Evolutionary conservation across 2,888 invertebrate genomes (phyloP), one percentile per base, ranked within the genome.

Genomic region (Diarsia brunnea): DNA sequence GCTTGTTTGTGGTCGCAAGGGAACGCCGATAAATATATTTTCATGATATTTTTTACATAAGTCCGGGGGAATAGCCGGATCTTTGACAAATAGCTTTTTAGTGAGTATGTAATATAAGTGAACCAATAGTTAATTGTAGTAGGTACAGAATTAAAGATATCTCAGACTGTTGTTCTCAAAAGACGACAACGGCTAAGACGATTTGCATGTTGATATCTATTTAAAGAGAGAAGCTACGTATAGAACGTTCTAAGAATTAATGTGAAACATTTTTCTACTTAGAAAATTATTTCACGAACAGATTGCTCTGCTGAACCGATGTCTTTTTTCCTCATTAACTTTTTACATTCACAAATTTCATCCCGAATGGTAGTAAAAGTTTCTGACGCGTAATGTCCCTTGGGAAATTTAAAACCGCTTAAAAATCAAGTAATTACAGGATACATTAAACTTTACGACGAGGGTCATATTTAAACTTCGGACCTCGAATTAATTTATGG

Each of bases 351-450:
- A 65, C 67, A 75, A 85, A 81, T 81, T 87, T 60, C 74, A 73
- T 82, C 61, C 60, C 38, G 51, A 64, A 77, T 69, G 38, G 67
- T 51, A 66, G 51, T 77, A 63, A 86, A 87, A 83, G 72, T 85
- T 73, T 74, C 64, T 65, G 72, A 76, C 53, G 58, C 53, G 51
- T 79, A 78, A 82, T 69, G 74, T 79, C 81, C 60, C 43, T 45
- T 24, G 70, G 65, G 69, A 87, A 79, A 85, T 81, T 84, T 87
- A 79, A 74, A 85, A 84, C 73, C 64, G 77, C 68, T 84, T 79
- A 79, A 88, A 87, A 81, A 84, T 80, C 51, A 67, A 76, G 79
- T 79, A 80, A 84, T 87, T 86, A 85, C 73, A 64, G 67, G 76
- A 80, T 67, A 80, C 79, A 84, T 83, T 83, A 81, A 85, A 78